Percentiles rank a stretch among this genome's conserved stretches.
These are phyloP conservation scores for Chlorospingus semifuscus DNA, from an alignment of 2,797 vertebrate genomes.

Conservation along the genomic window DNA sequence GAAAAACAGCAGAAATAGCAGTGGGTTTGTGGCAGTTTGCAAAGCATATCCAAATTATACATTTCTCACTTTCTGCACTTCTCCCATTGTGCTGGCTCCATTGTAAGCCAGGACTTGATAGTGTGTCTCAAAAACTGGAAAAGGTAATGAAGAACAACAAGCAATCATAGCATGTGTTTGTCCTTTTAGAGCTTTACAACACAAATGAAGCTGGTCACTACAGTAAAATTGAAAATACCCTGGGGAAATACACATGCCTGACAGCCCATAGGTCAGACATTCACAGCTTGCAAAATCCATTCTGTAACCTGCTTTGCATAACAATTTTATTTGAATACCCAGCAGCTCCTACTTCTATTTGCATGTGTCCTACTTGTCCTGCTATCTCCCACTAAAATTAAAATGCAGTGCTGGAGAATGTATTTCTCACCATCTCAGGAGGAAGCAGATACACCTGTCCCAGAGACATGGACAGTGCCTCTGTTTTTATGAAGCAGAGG, in stretches of 20 bases:
- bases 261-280: not conserved
- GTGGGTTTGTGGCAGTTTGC: not conserved
- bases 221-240: not conserved
- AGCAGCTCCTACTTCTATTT: not conserved
- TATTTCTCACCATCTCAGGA: not conserved
- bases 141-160: not conserved
- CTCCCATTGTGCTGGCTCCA: not conserved
- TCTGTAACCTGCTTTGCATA: not conserved
- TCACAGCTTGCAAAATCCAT: not conserved
- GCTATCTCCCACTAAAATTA: not conserved
- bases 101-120: not conserved
- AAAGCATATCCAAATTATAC: not conserved
- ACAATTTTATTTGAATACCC: not conserved
- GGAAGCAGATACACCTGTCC: not conserved
- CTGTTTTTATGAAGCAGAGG: not conserved
- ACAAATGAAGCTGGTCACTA: not conserved
- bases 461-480: not conserved
- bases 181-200: not conserved
- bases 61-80: not conserved
- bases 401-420: not conserved
- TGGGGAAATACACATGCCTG: not conserved
- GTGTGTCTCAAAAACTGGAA: not conserved
- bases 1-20: not conserved
- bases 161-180: not conserved
- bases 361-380: not conserved